Conservation (phyloP, 2,888 invertebrate species). For the Chirona hameri region DNA sequence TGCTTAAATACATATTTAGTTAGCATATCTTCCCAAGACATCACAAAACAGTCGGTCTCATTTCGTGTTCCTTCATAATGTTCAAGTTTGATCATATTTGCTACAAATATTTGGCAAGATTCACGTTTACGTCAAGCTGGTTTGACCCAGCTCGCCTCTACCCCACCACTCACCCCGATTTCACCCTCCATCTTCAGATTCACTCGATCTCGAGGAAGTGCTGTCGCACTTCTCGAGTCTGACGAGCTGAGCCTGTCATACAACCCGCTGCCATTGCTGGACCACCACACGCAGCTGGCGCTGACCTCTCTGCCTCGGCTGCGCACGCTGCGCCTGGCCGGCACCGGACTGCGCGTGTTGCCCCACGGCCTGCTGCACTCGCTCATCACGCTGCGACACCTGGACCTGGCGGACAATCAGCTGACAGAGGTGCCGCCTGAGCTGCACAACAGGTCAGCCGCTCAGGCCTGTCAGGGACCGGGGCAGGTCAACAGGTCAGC, state of each 20-base stretch:
- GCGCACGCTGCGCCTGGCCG: not conserved
- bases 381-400: conserved; percentile 67
- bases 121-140: too few species aligned
- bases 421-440: conserved; percentile 39
- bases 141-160: too few species aligned
- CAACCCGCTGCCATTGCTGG: conserved; percentile 62
- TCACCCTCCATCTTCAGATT: not conserved
- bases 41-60: too few species aligned
- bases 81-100: too few species aligned
- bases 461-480: conserved; percentile 43
- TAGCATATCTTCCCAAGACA: too few species aligned
- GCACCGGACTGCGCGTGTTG: conserved; percentile 52
- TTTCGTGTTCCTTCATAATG: too few species aligned
- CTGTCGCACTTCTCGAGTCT: conserved; percentile 72
- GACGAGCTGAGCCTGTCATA: conserved; percentile 74
- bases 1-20: too few species aligned
- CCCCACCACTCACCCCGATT: too few species aligned
- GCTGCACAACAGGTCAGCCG: conserved; percentile 45
- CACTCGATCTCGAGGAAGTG: conserved; percentile 51
- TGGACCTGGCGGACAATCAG: conserved; percentile 53
- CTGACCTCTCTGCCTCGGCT: not conserved
- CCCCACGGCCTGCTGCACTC: conserved; percentile 68
- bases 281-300: not conserved
- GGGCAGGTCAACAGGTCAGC: too few species aligned
- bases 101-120: too few species aligned